Conservation (phyloP, 2,888 invertebrate species). For the Salticus scenicus region DNA sequence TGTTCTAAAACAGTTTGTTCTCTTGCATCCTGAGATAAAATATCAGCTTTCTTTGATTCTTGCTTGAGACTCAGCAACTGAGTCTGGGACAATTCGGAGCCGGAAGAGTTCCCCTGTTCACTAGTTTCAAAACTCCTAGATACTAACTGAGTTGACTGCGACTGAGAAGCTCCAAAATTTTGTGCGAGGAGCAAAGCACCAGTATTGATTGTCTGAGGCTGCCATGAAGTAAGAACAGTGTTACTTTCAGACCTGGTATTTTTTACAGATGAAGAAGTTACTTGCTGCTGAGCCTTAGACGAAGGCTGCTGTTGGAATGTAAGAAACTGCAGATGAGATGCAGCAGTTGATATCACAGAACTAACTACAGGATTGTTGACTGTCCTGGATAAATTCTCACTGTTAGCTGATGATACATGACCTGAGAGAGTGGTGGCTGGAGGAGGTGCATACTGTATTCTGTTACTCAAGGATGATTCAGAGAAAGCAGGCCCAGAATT, state of each 20-base stretch:
- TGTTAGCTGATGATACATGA: slow-evolving; percentile 24
- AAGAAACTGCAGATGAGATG: slow-evolving; percentile 72
- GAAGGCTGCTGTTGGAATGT: slow-evolving; percentile 72
- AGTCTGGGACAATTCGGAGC: slow-evolving; percentile 39
- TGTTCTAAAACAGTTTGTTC: slow-evolving; percentile 30
- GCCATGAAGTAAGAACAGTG: slow-evolving; percentile 56
- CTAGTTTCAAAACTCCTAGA: slow-evolving; percentile 44
- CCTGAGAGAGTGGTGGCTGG: slow-evolving; percentile 38
- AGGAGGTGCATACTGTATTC: slow-evolving; percentile 72
- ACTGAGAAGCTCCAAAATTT: slow-evolving; percentile 61
- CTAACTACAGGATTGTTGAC: slow-evolving; percentile 64
- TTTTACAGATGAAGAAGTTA: slow-evolving; percentile 12
- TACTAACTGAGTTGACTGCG: slow-evolving; percentile 45
- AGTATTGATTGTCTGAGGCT: slow-evolving; percentile 69
- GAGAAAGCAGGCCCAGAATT: slow-evolving; percentile 37
- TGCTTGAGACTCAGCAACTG: slow-evolving; percentile 24
- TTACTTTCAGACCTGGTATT: slow-evolving; percentile 16
- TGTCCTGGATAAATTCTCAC: slow-evolving; percentile 44
- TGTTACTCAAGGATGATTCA: slow-evolving; percentile 54
- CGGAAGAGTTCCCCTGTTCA: slow-evolving; percentile 50
- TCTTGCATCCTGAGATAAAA: slow-evolving; percentile 21
- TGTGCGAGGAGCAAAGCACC: slow-evolving; percentile 66
- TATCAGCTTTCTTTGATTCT: slow-evolving; percentile 30
- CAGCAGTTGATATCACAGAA: slow-evolving; percentile 69
- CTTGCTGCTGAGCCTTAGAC: slow-evolving; percentile 33